Base-by-base conservation (phyloP, 2,888 invertebrate species). In the Pyrrhosoma nymphula region DNA sequence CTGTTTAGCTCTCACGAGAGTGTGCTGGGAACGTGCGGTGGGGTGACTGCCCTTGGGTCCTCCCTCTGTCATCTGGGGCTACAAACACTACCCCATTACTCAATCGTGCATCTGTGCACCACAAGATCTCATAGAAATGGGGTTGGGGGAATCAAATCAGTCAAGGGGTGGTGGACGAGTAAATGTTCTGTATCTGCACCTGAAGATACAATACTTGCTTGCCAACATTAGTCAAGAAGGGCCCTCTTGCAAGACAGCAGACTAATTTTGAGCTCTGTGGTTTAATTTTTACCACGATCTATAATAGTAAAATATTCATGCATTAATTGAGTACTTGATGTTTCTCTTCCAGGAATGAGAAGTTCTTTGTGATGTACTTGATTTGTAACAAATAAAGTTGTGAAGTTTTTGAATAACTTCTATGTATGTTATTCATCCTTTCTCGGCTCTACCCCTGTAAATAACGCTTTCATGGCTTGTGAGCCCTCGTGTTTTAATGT, bases 371-470 rank as follows among this genome's bases (percentile, higher is more conserved):
- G 47, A 75, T 93, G 93, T 93, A 93, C 69, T 75, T 93, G 93
- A 75, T 47, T 69, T 93, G 47, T 93, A 75, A 69, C 69, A 93
- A 93, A 93, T 93, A 93, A 93, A 93, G 93, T 63, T 47, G 69
- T 47, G 93, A 93, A 93, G 93, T 75, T 69, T 47, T 93, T 93
- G 93, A 93, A 93, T 93, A 93, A 93, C 93, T 93, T 75, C 69
- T 69, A 93, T 93, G 93, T 93, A 93, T 93, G 93, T 93, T 75
- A 93, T 93, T 93, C 93, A 93, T 93, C 69, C 69, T 69, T 93
- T 93, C 93, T 69, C 26, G 35, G 93, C 93, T 93, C 69, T 69
- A 47, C 26, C 93, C 93, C 69, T 93, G 93, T 69, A 69, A 55
- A 47, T 69, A 69, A 55, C 14, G n/a, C 35, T 26, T 35, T 82